These are phyloP conservation scores for Zaprionus capensis DNA, from an alignment of 1,140 invertebrate species.

Conservation along the genomic window DNA sequence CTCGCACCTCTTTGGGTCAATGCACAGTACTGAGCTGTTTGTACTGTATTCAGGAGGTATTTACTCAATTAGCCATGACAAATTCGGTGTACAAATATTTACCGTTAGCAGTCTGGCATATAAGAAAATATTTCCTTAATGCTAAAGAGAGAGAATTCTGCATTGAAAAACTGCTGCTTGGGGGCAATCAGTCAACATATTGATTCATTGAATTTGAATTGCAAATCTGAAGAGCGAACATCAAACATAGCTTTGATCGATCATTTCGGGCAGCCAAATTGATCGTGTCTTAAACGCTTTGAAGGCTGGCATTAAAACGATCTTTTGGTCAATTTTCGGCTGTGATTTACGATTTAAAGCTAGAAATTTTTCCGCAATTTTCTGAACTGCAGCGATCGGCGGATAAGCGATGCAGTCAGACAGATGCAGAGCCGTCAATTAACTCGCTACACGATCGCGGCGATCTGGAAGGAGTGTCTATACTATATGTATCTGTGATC, in stretches of 20 bases:
- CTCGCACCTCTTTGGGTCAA: constrained; percentile 14
- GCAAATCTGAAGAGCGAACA: constrained; percentile 29
- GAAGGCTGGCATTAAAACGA: constrained; percentile 15
- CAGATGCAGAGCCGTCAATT: constrained; percentile 9
- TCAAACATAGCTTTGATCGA: constrained; percentile 11
- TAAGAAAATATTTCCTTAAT: constrained; percentile 11
- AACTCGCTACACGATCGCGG: background rate
- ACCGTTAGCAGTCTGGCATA: constrained; percentile 27
- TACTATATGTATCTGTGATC: constrained; percentile 47
- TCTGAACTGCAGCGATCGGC: constrained; percentile 4
- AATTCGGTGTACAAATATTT: constrained; percentile 15
- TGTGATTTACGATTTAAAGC: constrained; percentile 5
- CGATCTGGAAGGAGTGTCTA: constrained; percentile 29
- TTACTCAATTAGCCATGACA: constrained; percentile 27
- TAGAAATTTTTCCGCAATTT: constrained; percentile 20
- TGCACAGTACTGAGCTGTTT: background rate
- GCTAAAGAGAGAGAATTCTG: constrained; percentile 6
- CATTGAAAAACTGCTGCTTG: background rate
- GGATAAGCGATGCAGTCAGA: constrained; percentile 5
- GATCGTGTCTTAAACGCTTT: constrained; percentile 10
- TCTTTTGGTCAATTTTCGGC: constrained; percentile 15
- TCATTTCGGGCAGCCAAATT: background rate
- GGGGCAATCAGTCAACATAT: constrained; percentile 27
- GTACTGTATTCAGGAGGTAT: background rate
- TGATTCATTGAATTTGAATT: constrained; percentile 39